Evolutionary conservation across 2,888 invertebrate species (phyloP).

Genomic region (Pollenia griseotomentosa): DNA sequence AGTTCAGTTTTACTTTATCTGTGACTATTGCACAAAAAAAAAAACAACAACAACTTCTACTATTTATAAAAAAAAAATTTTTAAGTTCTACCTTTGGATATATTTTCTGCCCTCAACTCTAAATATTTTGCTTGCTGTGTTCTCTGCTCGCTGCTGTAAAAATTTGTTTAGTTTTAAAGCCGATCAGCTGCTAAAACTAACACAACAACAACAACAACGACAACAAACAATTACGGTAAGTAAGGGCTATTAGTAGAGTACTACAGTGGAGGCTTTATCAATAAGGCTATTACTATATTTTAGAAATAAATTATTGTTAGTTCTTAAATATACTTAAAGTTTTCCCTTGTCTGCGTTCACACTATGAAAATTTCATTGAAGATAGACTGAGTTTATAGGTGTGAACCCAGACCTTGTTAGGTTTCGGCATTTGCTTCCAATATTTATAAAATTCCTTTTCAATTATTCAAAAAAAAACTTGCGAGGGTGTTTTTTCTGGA

Average conservation of each 20-base stretch:
- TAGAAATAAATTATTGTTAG: background rate
- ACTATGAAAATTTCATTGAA: no score
- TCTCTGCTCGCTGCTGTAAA: constrained; percentile 9
- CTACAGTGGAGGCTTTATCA: no score
- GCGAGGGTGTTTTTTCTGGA: no score
- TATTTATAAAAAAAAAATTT: constrained; percentile 11
- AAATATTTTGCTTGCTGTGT: constrained; percentile 17
- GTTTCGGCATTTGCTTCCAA: no score
- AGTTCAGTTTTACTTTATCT: constrained; percentile 8
- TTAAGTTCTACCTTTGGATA: constrained; percentile 35
- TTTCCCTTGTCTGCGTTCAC: no score
- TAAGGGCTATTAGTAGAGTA: background rate
- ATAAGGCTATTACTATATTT: background rate
- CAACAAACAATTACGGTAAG: constrained; percentile 43
- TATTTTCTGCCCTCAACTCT: background rate
- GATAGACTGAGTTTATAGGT: no score
- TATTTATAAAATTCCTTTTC: no score
- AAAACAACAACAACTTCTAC: background rate
- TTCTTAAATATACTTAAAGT: no score
- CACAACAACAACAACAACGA: constrained; percentile 8
- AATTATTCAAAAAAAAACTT: no score
- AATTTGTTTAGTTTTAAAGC: constrained; percentile 2
- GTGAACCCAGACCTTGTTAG: no score
- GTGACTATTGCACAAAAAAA: constrained; percentile 9
- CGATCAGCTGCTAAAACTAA: constrained; percentile 50